Evolutionary conservation across 1,140 invertebrate species (phyloP).

Genomic region (Octopus bimaculoides): DNA sequence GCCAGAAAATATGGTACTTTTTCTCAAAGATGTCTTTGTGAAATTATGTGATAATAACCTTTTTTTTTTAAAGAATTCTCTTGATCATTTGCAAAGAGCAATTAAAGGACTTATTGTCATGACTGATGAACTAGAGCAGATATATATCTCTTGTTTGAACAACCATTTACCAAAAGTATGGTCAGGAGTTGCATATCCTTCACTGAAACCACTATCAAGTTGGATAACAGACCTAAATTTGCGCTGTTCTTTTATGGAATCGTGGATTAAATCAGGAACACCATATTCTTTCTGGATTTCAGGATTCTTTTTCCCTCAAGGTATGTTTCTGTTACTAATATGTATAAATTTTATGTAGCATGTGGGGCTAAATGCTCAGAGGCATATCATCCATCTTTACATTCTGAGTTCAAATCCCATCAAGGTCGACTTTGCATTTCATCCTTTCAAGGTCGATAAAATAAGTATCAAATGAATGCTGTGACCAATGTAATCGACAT

Average conservation of each 20-base stretch:
- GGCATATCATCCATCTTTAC: too few relatives aligned
- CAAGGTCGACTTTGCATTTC: too few relatives aligned
- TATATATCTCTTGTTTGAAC: slow-evolving; percentile 74
- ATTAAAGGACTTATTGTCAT: slow-evolving; percentile 83
- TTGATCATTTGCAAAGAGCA: slow-evolving; percentile 76
- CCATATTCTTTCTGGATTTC: slow-evolving; percentile 85
- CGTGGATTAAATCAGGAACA: slow-evolving; percentile 70
- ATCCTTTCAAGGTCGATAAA: too few relatives aligned
- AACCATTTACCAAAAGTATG: slow-evolving; percentile 80
- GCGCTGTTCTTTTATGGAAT: slow-evolving; percentile 76
- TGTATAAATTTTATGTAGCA: too few relatives aligned
- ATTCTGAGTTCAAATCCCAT: too few relatives aligned
- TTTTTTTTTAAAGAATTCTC: slow-evolving; percentile 65
- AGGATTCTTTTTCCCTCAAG: slow-evolving; percentile 88
- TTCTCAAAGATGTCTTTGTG: too few relatives aligned
- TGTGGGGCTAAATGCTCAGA: too few relatives aligned
- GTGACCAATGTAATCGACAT: too few relatives aligned
- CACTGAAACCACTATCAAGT: slow-evolving; percentile 76
- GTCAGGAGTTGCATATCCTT: slow-evolving; percentile 80
- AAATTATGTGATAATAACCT: not conserved
- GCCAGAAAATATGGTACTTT: too few relatives aligned
- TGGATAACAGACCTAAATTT: slow-evolving; percentile 79
- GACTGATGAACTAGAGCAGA: slow-evolving; percentile 79
- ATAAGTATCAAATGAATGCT: too few relatives aligned
- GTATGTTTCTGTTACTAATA: slow-evolving; percentile 28